Conservation (phyloP, 2,797 vertebrate genomes). For the Manis pentadactyla region DNA sequence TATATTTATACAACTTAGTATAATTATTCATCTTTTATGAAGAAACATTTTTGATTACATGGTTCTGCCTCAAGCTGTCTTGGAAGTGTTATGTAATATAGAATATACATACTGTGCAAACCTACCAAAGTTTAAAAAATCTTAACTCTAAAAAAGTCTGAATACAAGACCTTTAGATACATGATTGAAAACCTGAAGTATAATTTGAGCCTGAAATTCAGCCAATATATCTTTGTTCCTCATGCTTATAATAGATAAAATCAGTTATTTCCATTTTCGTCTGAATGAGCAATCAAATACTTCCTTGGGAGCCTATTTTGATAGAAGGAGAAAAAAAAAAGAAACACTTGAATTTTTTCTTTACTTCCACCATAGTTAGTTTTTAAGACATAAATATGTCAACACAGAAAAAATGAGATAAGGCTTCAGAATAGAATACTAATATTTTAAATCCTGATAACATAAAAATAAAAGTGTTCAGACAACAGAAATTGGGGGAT, state of each 20-base stretch:
- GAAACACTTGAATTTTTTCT: neutral
- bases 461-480: neutral
- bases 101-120: neutral
- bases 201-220: neutral
- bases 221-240: neutral
- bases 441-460: neutral
- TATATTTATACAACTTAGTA: neutral
- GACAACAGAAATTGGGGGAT: neutral
- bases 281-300: neutral
- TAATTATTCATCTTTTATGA: slow-evolving; percentile 4
- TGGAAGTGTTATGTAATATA: neutral
- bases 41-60: neutral
- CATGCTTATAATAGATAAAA: neutral
- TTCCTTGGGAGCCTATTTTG: neutral
- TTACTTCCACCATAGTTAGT: neutral
- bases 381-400: neutral
- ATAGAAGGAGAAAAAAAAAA: neutral
- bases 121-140: neutral
- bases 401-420: neutral
- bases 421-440: neutral
- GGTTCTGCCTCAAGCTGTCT: neutral
- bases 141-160: neutral
- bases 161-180: neutral
- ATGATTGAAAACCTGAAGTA: neutral
- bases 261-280: neutral